Evolutionary conservation across 64 coral and sea anemone genomes (phyloP).

Genomic region (Acropora tenuis): DNA sequence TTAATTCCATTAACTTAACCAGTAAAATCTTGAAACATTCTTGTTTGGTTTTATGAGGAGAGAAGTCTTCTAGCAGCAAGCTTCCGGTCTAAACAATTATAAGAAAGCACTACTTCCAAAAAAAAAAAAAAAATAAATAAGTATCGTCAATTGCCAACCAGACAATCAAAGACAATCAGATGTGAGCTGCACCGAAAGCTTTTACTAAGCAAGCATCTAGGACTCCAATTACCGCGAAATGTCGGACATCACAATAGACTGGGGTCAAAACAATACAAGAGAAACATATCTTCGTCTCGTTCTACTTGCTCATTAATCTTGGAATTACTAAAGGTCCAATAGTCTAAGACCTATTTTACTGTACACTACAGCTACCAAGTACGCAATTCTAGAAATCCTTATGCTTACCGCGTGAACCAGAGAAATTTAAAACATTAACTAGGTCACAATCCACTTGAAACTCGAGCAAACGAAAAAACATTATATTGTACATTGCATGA

Average conservation of each 20-base stretch:
- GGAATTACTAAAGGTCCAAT: slow-evolving; percentile 22
- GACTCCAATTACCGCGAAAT: too few species aligned
- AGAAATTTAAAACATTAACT: slow-evolving; percentile 11
- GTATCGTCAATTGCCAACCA: background rate
- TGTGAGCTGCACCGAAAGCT: too few species aligned
- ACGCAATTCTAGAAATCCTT: background rate
- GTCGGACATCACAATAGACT: too few species aligned
- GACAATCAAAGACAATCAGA: too few species aligned
- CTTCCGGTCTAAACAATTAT: too few species aligned
- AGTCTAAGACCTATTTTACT: background rate
- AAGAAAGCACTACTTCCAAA: too few species aligned
- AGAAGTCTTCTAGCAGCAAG: too few species aligned
- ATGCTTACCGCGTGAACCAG: background rate
- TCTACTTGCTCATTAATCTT: background rate
- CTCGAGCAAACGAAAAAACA: slow-evolving; percentile 9
- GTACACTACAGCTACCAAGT: background rate
- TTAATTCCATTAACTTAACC: slow-evolving; percentile 37
- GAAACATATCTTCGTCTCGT: background rate
- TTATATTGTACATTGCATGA: slow-evolving; percentile 23
- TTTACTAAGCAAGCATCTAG: too few species aligned
- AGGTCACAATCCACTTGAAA: slow-evolving; percentile 6
- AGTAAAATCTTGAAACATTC: background rate
- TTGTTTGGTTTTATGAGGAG: too few species aligned
- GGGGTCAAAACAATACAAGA: background rate
- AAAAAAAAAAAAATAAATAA: too few species aligned